Percentiles rank a stretch among this genome's conserved stretches.
These are phyloP conservation scores for Lepidurus packardi DNA, from an alignment of 1,140 invertebrate species.

Conservation along the genomic window DNA sequence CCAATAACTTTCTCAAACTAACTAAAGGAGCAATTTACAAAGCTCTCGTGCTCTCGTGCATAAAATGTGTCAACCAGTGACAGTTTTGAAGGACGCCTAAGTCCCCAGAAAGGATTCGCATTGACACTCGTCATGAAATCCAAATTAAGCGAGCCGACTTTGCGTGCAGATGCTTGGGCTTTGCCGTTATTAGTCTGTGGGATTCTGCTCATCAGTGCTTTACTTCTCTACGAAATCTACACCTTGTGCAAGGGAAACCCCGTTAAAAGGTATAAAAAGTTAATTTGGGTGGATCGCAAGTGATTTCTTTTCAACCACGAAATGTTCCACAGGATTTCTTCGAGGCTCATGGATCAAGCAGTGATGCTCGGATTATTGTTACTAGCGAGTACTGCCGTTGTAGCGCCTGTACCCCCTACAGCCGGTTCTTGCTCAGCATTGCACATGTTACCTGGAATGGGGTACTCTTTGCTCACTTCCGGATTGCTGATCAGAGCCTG, in stretches of 20 bases:
- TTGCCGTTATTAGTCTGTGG: conserved; percentile 5
- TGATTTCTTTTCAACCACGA: background rate
- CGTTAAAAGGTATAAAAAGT: background rate
- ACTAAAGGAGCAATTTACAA: background rate
- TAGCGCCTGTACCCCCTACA: conserved; percentile 23
- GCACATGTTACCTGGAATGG: conserved; percentile 24
- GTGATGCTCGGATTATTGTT: conserved; percentile 24
- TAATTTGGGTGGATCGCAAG: background rate
- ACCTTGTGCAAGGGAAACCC: conserved; percentile 6
- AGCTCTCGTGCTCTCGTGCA: background rate
- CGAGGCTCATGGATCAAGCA: conserved; percentile 20
- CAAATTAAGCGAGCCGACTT: background rate
- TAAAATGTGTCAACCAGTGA: background rate
- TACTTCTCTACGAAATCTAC: conserved; percentile 8
- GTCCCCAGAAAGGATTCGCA: background rate
- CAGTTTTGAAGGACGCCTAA: background rate
- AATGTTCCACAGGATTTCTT: conserved; percentile 3
- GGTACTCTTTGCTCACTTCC: background rate
- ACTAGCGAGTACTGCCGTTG: conserved; percentile 17
- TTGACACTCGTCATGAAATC: background rate
- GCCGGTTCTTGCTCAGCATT: conserved; percentile 25
- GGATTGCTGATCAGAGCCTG: conserved; percentile 26
- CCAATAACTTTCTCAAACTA: too few relatives aligned
- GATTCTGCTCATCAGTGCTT: background rate
- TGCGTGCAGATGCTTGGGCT: background rate